Percentiles rank a stretch among this genome's conserved stretches.
These are phyloP conservation scores for Theocolax elegans DNA, from an alignment of 1,140 invertebrate genomes.

Conservation along the genomic window DNA sequence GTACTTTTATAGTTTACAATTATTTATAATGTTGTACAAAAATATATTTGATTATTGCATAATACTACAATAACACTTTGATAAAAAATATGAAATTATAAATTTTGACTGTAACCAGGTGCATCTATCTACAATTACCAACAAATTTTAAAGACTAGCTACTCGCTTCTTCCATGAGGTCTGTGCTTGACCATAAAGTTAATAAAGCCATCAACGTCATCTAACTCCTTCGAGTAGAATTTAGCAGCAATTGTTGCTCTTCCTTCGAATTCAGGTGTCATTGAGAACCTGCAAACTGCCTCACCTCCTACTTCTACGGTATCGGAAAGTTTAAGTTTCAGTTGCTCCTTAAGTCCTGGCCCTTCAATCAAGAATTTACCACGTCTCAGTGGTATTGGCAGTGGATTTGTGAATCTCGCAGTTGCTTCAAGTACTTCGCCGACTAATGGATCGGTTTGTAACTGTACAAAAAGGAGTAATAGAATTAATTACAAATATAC, in stretches of 20 bases:
- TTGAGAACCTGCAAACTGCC: slow-evolving; percentile 76
- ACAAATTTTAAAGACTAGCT: neutral
- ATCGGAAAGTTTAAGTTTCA: slow-evolving; percentile 77
- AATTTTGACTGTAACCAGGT: slow-evolving; percentile 10
- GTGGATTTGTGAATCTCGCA: slow-evolving; percentile 83
- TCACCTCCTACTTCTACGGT: slow-evolving; percentile 73
- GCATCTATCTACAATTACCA: neutral
- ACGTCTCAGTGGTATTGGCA: slow-evolving; percentile 80
- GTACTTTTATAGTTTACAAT: too few species aligned
- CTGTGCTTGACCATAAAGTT: slow-evolving; percentile 67
- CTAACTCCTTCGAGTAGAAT: slow-evolving; percentile 83
- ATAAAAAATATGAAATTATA: neutral
- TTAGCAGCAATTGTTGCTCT: slow-evolving; percentile 82
- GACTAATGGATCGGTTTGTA: slow-evolving; percentile 71
- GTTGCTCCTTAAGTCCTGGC: slow-evolving; percentile 77
- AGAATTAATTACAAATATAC: too few species aligned
- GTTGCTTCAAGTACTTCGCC: slow-evolving; percentile 74
- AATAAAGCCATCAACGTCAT: slow-evolving; percentile 85
- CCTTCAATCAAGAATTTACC: slow-evolving; percentile 84
- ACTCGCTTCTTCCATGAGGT: neutral
- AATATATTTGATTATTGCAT: neutral
- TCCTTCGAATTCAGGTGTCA: slow-evolving; percentile 78
- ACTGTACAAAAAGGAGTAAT: too few species aligned
- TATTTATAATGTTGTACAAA: too few species aligned
- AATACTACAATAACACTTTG: neutral